These are phyloP conservation scores for Crossocerus cetratus DNA, from an alignment of 2,888 invertebrate species.

Conservation along the genomic window DNA sequence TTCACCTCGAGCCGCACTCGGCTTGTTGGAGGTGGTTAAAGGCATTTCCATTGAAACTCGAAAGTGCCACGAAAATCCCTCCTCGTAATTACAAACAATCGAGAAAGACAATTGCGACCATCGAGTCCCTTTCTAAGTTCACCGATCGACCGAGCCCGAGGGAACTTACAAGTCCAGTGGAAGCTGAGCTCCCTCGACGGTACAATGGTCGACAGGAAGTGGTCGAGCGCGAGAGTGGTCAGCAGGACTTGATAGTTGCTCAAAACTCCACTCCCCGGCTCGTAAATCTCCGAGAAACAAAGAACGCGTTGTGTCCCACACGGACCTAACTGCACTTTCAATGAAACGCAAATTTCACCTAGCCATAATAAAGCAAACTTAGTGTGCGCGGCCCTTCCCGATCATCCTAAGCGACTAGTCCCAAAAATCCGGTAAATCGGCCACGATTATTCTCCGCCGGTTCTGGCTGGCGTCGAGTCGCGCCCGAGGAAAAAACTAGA, in stretches of 20 bases:
- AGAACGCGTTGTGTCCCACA: not conserved
- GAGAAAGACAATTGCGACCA: conserved; percentile 46
- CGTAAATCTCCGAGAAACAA: conserved; percentile 30
- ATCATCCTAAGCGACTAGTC: too few relatives aligned
- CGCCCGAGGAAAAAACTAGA: conserved; percentile 33
- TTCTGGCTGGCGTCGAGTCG: not conserved
- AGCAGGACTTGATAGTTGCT: conserved; percentile 58
- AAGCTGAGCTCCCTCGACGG: conserved; percentile 32
- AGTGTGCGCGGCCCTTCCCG: too few relatives aligned
- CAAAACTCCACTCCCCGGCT: conserved; percentile 55
- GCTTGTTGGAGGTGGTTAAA: too few relatives aligned
- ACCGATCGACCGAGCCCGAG: conserved; percentile 45
- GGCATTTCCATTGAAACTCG: too few relatives aligned
- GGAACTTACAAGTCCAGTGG: conserved; percentile 30
- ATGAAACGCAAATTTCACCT: too few relatives aligned
- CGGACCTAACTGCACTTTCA: too few relatives aligned
- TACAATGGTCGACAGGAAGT: conserved; percentile 51
- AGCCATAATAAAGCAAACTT: too few relatives aligned
- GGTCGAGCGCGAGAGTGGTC: conserved; percentile 50
- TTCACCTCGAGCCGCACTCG: too few relatives aligned
- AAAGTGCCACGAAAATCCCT: too few relatives aligned
- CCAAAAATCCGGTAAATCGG: too few relatives aligned
- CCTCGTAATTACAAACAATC: conserved; percentile 45
- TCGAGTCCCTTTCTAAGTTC: conserved; percentile 32
- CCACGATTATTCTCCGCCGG: too few relatives aligned